phyloP scores from a whole-genome alignment of 1,140 invertebrate species.

The Platorchestia sp. region DNA sequence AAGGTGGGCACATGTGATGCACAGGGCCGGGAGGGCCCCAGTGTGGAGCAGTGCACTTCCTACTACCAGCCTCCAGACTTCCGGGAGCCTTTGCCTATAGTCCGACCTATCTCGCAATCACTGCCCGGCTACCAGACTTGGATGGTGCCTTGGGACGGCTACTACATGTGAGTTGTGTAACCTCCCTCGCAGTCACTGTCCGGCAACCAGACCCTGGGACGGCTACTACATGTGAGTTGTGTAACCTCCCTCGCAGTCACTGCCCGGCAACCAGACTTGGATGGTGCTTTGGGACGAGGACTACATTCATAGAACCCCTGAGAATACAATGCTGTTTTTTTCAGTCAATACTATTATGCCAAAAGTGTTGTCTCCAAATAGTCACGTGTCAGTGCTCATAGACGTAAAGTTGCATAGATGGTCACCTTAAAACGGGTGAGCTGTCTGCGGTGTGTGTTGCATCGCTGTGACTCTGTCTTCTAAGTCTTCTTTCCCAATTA shows the following conservation, averaged over 20 bases:
- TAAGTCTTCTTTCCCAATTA: too few species aligned
- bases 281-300: not conserved
- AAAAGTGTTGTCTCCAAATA: too few species aligned
- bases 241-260: not conserved
- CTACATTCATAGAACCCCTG: too few species aligned
- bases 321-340: too few species aligned
- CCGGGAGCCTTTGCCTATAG: not conserved
- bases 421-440: too few species aligned
- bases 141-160: constrained; percentile 56
- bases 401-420: too few species aligned
- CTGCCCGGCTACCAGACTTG: constrained; percentile 57
- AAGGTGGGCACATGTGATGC: constrained; percentile 25
- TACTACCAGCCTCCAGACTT: constrained; percentile 36
- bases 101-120: constrained; percentile 3
- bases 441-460: too few species aligned
- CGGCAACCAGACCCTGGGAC: constrained; percentile 40
- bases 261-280: constrained; percentile 41
- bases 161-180: constrained; percentile 55
- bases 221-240: constrained; percentile 55
- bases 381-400: too few species aligned
- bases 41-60: constrained; percentile 44
- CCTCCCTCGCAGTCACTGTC: not conserved
- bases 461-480: too few species aligned
- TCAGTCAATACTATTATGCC: too few species aligned
- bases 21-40: constrained; percentile 20